Percentiles rank a stretch among this genome's conserved stretches.
These are phyloP conservation scores for Corbicula japonica DNA, from an alignment of 2,888 invertebrate genomes.

Conservation along the genomic window DNA sequence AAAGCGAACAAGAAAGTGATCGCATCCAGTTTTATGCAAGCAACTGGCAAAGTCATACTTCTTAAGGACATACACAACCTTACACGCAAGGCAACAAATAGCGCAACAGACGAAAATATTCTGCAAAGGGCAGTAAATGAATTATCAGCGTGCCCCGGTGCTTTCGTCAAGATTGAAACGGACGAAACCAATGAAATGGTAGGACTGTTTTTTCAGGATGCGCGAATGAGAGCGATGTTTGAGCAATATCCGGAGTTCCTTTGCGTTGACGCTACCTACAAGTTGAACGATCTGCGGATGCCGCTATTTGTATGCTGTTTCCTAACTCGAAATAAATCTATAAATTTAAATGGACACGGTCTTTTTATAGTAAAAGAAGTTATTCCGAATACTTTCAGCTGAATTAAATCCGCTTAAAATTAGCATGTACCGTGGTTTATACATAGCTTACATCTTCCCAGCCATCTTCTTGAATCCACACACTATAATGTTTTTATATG, in stretches of 20 bases:
- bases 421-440: too few relatives aligned
- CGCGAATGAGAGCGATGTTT: slow-evolving; percentile 19
- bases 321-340: too few relatives aligned
- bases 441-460: too few relatives aligned
- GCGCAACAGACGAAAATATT: slow-evolving; percentile 1
- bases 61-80: slow-evolving; percentile 38
- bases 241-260: slow-evolving; percentile 33
- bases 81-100: slow-evolving; percentile 1
- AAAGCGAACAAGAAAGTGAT: slow-evolving; percentile 41
- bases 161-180: slow-evolving; percentile 23
- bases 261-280: slow-evolving; percentile 39
- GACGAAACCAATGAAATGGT: slow-evolving; percentile 9
- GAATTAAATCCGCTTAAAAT: too few relatives aligned
- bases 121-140: slow-evolving; percentile 24
- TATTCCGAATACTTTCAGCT: too few relatives aligned
- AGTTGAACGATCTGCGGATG: slow-evolving; percentile 37
- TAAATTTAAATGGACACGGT: too few relatives aligned
- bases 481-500: too few relatives aligned
- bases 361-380: too few relatives aligned
- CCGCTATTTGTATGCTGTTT: slow-evolving; percentile 29
- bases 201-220: slow-evolving; percentile 37
- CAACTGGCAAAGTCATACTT: slow-evolving; percentile 20
- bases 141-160: slow-evolving; percentile 5
- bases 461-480: too few relatives aligned
- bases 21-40: slow-evolving; percentile 1